Base-by-base conservation (phyloP, 2,113 vertebrate species). In the Tyto alba region DNA sequence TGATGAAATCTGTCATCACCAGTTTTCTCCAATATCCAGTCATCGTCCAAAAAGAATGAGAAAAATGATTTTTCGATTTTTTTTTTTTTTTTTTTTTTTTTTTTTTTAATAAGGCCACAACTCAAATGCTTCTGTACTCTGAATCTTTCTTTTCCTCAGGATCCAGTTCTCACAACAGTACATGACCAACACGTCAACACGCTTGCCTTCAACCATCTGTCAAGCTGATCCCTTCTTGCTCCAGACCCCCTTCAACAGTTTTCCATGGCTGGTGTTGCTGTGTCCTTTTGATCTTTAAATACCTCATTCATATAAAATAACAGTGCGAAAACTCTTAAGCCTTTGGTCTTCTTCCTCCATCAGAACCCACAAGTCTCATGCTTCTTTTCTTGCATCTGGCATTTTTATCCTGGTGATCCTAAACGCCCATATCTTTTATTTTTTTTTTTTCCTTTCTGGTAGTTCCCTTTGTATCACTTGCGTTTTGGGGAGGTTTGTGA, bases 351-450 rank as follows among this genome's bases (percentile, higher is more conserved):
- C 62, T 85, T 9, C 38, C 26, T 47, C 20, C 43, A 4, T 14
- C 27, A 22, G 43, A 22, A 47, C 3, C 57, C 43, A 36, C 27
- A 30, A 21, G 67, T 34, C 16, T 80, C 34, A 0, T 34, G 57
- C 43, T 73, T 50, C 11, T 38, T 34, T 41, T 13, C 45, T 47
- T 21, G 15, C 18, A 7, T 11, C 40, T 18, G 10, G 3, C 9
- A 1, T 19, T 80, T 67, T 47, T 62, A 10, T 59, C 68, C 22
- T 11, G 1, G 36, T 64, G 32, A 56, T 38, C 10, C 36, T 5
- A 1, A 15, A 57, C 67, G 38, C n/a, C n/a, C 38, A 1, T 1
- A 1, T 29, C 19, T 8, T 55, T 1, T 34, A 56, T 11, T n/a
- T 63, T 8, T 55, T 1, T 34, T 60, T 11, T n/a, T 63, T 81